These are phyloP conservation scores for Hyposoter dolosus DNA, from an alignment of 2,888 invertebrate species.

Conservation along the genomic window DNA sequence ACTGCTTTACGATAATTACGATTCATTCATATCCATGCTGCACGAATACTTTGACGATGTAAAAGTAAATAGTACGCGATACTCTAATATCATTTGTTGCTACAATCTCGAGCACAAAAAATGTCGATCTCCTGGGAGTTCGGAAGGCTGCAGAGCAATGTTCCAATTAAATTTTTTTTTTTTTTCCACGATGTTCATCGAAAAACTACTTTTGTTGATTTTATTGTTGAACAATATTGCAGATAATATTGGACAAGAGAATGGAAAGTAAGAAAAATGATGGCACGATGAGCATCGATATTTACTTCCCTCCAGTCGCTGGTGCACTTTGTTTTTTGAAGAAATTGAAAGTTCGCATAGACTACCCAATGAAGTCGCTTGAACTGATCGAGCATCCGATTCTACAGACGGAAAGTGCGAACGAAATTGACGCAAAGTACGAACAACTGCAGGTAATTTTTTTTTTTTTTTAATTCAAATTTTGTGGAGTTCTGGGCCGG, in stretches of 20 bases:
- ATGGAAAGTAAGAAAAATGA: slow-evolving; percentile 64
- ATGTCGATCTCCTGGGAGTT: no score
- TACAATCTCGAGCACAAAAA: background rate
- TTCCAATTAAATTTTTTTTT: no score
- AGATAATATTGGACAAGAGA: slow-evolving; percentile 77
- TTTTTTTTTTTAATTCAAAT: background rate
- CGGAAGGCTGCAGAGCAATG: no score
- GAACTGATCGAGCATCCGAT: slow-evolving; percentile 89
- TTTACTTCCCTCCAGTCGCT: slow-evolving; percentile 91
- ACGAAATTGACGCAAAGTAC: slow-evolving; percentile 74
- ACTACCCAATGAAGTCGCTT: slow-evolving; percentile 87
- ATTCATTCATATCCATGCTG: slow-evolving; percentile 88
- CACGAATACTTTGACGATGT: slow-evolving; percentile 88
- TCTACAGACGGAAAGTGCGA: slow-evolving; percentile 73
- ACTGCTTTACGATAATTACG: slow-evolving; percentile 90
- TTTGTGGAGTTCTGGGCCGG: no score
- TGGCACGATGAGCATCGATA: slow-evolving; percentile 85
- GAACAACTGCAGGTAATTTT: slow-evolving; percentile 76
- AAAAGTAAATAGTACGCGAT: slow-evolving; percentile 85
- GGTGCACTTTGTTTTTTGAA: slow-evolving; percentile 91
- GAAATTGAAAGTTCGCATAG: slow-evolving; percentile 88
- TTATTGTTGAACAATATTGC: slow-evolving; percentile 1
- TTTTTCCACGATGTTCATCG: background rate
- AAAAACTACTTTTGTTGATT: background rate
- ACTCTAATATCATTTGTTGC: background rate